Percentiles rank a stretch among this genome's conserved stretches.
Evolutionary conservation across 2,888 invertebrate genomes (phyloP).

Genomic region (Platycnemis pennipes): DNA sequence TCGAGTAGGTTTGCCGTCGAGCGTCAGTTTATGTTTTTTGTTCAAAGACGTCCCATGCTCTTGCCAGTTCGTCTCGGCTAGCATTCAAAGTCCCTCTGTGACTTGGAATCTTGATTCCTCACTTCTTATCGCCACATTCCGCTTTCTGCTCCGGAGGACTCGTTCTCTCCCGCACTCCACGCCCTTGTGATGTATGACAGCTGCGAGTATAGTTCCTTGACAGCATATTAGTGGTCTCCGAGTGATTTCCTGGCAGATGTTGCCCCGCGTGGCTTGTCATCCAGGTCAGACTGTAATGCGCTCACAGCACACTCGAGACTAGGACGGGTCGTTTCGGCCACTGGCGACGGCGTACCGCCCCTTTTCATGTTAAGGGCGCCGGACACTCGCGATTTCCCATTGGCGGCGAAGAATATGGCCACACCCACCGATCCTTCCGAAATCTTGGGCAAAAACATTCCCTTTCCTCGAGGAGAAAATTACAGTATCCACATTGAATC

Average conservation of each 20-base stretch:
- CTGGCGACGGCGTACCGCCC: neutral
- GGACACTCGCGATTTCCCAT: neutral
- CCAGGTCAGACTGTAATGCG: neutral
- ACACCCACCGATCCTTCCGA: neutral
- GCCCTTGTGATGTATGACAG: neutral
- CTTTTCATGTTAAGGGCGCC: neutral
- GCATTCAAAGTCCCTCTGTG: neutral
- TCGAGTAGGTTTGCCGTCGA: neutral
- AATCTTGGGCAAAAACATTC: neutral
- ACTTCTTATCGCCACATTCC: neutral
- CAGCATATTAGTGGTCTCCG: conserved; percentile 10
- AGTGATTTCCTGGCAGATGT: conserved; percentile 31
- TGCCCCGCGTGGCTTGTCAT: conserved; percentile 3
- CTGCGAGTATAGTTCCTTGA: neutral
- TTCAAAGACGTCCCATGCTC: neutral
- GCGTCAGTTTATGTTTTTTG: neutral
- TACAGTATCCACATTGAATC: neutral
- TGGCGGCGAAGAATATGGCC: neutral
- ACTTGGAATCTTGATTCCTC: neutral
- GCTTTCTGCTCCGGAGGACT: neutral
- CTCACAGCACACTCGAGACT: neutral
- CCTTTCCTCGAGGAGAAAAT: neutral
- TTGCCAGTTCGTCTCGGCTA: neutral
- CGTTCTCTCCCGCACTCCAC: neutral
- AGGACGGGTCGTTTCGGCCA: neutral